Evolutionary conservation across 2,113 vertebrate genomes (phyloP), one percentile per base, ranked within the genome.

Genomic region (Prochilodus magdalenae): DNA sequence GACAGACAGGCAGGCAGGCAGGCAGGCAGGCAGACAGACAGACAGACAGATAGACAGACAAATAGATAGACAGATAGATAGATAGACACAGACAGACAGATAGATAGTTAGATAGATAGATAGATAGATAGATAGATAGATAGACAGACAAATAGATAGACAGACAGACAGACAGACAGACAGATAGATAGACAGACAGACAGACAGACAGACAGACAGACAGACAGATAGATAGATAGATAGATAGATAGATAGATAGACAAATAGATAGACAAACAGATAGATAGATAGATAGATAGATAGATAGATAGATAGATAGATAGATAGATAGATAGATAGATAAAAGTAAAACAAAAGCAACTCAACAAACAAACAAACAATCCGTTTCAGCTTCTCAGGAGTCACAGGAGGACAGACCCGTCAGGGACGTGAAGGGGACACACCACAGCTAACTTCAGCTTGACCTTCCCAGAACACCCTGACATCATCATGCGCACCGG

Each of bases 391-490:
- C 11, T 30, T 26, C 62, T 30, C 40, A 44, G 27, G 15, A 30
- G 62, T 65, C 62, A 30, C 27, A 33, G 5, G 62, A 65, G 62
- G 62, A 30, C 62, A 16, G 49, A 2, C 2, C 47, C 13, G 33
- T 16, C 60, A 29, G 26, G n/a, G n/a, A 49, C 49, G 40, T 15
- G 24, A 71, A 71, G 24, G 1, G 1, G 24, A 3, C 20, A 81
- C 82, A 89, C 90, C 53, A 22, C 53, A 20, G 53, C 20, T 91
- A 89, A 91, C 91, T 87, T 91, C 88, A 91, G 84, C 89, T 86
- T 92, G 92, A 94, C 92, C 93, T 94, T 83, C 92, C 90, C 85
- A 83, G 89, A 92, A 91, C 90, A 92, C 24, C 51, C 47, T 75
- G 49, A 63, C 69, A 60, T 66, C 30, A 81, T 70, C 6, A 26